These are phyloP conservation scores for Oncorhynchus masou DNA, from an alignment of 2,113 vertebrate genomes.

Conservation along the genomic window DNA sequence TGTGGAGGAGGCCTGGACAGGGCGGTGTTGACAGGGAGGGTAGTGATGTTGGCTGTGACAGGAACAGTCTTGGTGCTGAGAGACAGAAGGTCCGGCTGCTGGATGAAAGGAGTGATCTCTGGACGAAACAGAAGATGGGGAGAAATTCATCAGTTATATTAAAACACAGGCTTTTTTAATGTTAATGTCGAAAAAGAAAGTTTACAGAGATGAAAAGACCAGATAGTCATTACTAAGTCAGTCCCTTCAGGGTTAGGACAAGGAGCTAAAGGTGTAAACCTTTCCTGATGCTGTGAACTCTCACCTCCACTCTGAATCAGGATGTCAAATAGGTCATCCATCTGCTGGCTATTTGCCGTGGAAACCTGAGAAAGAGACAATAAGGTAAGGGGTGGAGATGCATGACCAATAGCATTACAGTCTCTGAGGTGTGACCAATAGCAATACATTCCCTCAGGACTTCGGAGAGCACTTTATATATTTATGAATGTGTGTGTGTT, in stretches of 20 bases:
- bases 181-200: background rate
- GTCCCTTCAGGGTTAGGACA: no score
- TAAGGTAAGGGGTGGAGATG: conserved; percentile 6
- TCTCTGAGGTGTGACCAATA: no score
- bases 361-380: conserved; percentile 73
- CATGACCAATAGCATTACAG: background rate
- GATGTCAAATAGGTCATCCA: conserved; percentile 98
- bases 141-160: no score
- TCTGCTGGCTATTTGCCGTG: conserved; percentile 91
- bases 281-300: conserved; percentile 1
- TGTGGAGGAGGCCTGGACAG: conserved; percentile 87
- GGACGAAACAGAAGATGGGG: background rate
- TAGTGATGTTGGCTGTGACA: conserved; percentile 89
- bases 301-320: conserved; percentile 97
- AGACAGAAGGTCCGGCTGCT: conserved; percentile 79
- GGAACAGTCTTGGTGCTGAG: conserved; percentile 84
- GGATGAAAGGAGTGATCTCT: conserved; percentile 94
- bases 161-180: background rate
- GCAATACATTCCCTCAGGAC: background rate
- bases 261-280: no score
- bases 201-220: no score
- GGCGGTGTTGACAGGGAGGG: conserved; percentile 87
- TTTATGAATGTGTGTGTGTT: no score
- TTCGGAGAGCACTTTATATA: background rate
- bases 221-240: no score